Evolutionary conservation across 2,888 invertebrate species (phyloP).

Genomic region (Meta bourneti): DNA sequence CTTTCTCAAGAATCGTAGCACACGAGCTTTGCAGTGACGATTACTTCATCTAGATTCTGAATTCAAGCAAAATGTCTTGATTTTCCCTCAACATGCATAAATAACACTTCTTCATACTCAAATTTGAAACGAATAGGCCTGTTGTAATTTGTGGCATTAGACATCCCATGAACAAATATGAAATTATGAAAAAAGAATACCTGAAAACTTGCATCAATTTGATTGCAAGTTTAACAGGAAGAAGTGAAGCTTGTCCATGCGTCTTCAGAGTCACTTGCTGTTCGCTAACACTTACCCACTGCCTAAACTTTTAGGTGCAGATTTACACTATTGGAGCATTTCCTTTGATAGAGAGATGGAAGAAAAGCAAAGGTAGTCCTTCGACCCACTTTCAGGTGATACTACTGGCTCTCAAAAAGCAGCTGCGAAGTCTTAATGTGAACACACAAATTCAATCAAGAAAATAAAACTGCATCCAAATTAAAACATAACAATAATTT

Average conservation of each 20-base stretch:
- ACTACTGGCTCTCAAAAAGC: slow-evolving; percentile 18
- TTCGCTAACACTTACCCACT: slow-evolving; percentile 4
- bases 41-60: no score
- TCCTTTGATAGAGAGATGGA: background rate
- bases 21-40: no score
- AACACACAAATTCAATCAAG: slow-evolving; percentile 7
- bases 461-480: slow-evolving; percentile 33
- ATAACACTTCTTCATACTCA: no score
- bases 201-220: slow-evolving; percentile 70
- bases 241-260: slow-evolving; percentile 41
- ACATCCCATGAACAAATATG: slow-evolving; percentile 9
- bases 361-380: background rate
- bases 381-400: background rate
- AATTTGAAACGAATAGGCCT: no score
- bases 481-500: slow-evolving; percentile 73
- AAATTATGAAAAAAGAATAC: slow-evolving; percentile 61
- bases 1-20: no score
- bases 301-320: background rate
- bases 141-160: slow-evolving; percentile 51
- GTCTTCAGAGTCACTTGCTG: slow-evolving; percentile 22
- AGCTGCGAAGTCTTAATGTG: slow-evolving; percentile 3
- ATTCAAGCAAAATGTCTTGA: no score
- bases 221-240: slow-evolving; percentile 56
- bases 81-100: no score
- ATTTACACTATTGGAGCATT: background rate